Base-by-base conservation (phyloP, 2,113 vertebrate genomes). In the Pipra filicauda region DNA sequence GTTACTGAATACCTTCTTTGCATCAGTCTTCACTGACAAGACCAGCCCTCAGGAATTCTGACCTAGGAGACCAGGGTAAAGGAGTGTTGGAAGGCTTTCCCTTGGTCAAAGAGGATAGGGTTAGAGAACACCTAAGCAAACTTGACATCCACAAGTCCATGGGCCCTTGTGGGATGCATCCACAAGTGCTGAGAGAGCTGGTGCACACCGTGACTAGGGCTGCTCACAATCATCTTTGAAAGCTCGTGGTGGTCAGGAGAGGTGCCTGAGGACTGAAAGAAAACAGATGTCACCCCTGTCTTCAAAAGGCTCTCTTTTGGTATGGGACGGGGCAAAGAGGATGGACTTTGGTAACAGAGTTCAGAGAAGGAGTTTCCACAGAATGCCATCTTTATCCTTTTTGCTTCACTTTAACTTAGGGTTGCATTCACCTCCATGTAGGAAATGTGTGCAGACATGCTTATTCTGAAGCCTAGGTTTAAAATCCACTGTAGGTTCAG, bases 171-270 rank as follows among this genome's bases (percentile, higher is more conserved):
- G 58, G 52, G 37, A 24, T 54, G 8, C 4, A 46, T 46, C 44
- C 28, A 8, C 4, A 23, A 39, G 5, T 52, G 12, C 37, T 59
- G 37, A 43, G 52, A 67, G 33, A 67, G 69, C 33, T 58, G 43
- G 33, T 0, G 0, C 12, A 24, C 27, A n/a, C 33, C 19, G 52
- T 3, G 28, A 62, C 5, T 52, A 33, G 52, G 33, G 12, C 26
- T n/a, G 16, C 44, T 67, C 46, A n/a, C 7, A 5, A 14, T 37
- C 18, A 20, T 52, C 33, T 74, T 52, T 52, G 69, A 6, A 67
- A 74, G 69, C 12, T 59, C 1, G 11, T 52, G 52, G 18, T 8
- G 0, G 12, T 74, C 39, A 81, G 30, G 18, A 41, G 11, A 46
- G 16, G 20, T 89, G 13, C 8, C 52, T 52, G 44, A 39, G 61